Base-by-base conservation (phyloP, 2,888 invertebrate species). In the Amaurobius ferox region DNA sequence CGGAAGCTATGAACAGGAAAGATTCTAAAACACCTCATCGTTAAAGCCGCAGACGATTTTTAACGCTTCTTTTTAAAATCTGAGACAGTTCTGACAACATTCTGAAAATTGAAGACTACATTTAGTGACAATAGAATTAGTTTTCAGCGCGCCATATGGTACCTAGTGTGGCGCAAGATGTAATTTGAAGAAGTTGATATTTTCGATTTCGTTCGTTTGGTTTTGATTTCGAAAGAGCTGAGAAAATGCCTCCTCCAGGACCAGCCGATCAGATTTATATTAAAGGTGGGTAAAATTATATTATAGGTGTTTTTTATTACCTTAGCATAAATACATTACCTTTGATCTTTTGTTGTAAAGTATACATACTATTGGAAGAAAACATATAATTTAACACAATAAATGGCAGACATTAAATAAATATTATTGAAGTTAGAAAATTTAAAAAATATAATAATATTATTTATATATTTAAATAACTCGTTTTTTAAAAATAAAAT, bases 201-300 rank as follows among this genome's bases (percentile, higher is more conserved):
- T 26, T n/a, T 19, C 9, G 28, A 29, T 35, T 40, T 29, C 30
- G 19, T 19, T 70, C 9, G 29, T 62, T 55, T 23, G 55, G 16
- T 55, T 55, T 55, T 55, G 40, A 26, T 61, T 73, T 16, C 26
- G 29, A 76, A 40, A 64, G 16, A 74, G 44, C 23, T 13, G 26
- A 32, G 23, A 73, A 13, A 39, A 86, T 86, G 86, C 78, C 86
- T 30, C 86, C 86, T 6, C 73, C 78, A 7, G 79, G 86, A 16
- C 78, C 78, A 7, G 73, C 40, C 6, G 86, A 86, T 68, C 86
- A 86, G 28, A 86, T 78, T 19, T 79, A 86, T 73, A 68, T 86
- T 64, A 73, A 78, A 67, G 86, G 86, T 86, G 44, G 73, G 64
- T 29, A 7, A 44, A 16, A 44, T 11, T 3, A 44, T 16, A 13